Percentiles rank a stretch among this genome's conserved stretches.
phyloP scores from a whole-genome alignment of 2,888 invertebrate species.

The Apamea epomidion region DNA sequence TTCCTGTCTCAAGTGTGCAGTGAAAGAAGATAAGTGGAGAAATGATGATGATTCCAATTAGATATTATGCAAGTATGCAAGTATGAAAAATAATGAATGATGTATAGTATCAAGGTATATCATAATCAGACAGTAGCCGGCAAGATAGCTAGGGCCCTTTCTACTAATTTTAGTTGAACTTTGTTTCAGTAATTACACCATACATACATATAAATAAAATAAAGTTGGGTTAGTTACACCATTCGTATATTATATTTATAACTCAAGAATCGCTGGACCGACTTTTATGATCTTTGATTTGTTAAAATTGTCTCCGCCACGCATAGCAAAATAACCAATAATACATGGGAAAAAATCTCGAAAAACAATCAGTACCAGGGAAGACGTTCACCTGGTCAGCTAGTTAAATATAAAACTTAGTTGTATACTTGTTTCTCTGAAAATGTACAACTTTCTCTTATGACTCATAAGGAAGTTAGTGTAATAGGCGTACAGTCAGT shows the following conservation, averaged over 20 bases:
- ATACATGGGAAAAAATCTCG: too few relatives aligned
- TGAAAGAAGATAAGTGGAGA: neutral
- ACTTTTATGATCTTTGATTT: too few relatives aligned
- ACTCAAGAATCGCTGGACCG: too few relatives aligned
- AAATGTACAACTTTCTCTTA: slow-evolving; percentile 12
- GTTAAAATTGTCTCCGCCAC: too few relatives aligned
- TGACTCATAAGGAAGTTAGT: slow-evolving; percentile 8
- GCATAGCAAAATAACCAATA: too few relatives aligned
- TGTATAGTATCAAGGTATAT: neutral
- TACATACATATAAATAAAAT: too few relatives aligned
- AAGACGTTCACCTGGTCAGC: neutral
- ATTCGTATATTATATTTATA: too few relatives aligned
- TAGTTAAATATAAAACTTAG: neutral
- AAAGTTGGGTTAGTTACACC: too few relatives aligned
- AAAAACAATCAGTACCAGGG: too few relatives aligned
- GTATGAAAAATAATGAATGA: neutral
- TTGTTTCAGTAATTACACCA: neutral
- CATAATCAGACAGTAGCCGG: neutral
- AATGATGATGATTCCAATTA: slow-evolving; percentile 2
- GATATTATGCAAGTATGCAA: neutral
- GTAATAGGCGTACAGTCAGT: neutral
- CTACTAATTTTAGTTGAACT: neutral
- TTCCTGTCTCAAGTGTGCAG: slow-evolving; percentile 23
- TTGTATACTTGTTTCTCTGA: neutral
- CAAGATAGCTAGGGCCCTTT: neutral